Conservation (phyloP, 1,140 invertebrate genomes). For the Lordiphosa clarofinis region DNA sequence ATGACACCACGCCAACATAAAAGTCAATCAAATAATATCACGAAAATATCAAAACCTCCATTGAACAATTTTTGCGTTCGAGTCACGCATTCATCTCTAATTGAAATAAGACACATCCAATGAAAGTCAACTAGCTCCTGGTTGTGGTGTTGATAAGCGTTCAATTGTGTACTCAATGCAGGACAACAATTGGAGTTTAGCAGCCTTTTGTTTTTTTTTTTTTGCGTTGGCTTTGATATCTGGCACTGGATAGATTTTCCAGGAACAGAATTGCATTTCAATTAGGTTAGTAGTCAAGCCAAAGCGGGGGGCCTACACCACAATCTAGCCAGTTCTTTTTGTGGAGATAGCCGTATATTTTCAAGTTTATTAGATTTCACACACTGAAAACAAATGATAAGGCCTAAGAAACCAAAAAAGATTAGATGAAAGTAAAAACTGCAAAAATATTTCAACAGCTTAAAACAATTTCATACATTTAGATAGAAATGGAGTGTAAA, state of each 20-base stretch:
- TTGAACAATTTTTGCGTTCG: too few species aligned
- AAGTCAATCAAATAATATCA: too few species aligned
- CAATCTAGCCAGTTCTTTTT: slow-evolving; percentile 23
- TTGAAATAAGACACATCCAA: background rate
- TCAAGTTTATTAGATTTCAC: slow-evolving; percentile 39
- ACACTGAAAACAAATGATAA: slow-evolving; percentile 35
- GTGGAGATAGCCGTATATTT: slow-evolving; percentile 28
- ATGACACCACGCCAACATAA: too few species aligned
- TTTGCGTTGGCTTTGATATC: slow-evolving; percentile 23
- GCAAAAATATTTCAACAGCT: background rate
- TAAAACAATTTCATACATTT: background rate
- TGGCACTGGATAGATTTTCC: slow-evolving; percentile 1
- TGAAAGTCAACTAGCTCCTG: slow-evolving; percentile 11
- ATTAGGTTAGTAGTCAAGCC: slow-evolving; percentile 26
- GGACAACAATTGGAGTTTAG: slow-evolving; percentile 26
- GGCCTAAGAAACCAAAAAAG: slow-evolving; percentile 14
- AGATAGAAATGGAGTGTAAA: too few species aligned
- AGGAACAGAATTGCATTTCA: slow-evolving; percentile 14
- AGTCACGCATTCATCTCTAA: too few species aligned
- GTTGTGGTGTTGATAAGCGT: slow-evolving; percentile 41
- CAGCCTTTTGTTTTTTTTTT: slow-evolving; percentile 23
- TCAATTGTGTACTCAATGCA: slow-evolving; percentile 41
- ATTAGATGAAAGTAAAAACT: slow-evolving; percentile 21
- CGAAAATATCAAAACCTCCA: too few species aligned
- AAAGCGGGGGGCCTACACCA: slow-evolving; percentile 21